phyloP scores from a whole-genome alignment of 1,140 invertebrate species.

The Oppia nitens region DNA sequence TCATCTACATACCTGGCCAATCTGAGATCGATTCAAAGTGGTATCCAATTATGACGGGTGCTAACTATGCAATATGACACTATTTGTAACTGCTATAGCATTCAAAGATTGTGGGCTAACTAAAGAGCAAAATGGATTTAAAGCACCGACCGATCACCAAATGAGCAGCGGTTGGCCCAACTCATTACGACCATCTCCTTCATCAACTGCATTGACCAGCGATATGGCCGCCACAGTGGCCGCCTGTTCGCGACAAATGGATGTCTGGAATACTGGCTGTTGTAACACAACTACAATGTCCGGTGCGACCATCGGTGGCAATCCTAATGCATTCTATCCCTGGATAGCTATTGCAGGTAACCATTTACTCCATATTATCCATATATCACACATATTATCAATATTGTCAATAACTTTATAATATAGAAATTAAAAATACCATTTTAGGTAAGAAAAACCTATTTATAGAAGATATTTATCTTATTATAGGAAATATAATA shows the following conservation, averaged over 20 bases:
- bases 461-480: too few species aligned
- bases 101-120: conserved; percentile 19
- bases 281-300: conserved; percentile 49
- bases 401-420: too few species aligned
- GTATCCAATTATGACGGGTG: background rate
- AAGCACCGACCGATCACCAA: conserved; percentile 20
- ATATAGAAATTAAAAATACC: too few species aligned
- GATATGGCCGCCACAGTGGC: conserved; percentile 35
- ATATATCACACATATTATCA: too few species aligned
- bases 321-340: conserved; percentile 79
- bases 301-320: conserved; percentile 43
- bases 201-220: conserved; percentile 11
- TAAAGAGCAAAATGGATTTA: conserved; percentile 22
- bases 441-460: too few species aligned
- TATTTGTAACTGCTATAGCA: conserved; percentile 48
- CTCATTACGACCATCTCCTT: conserved; percentile 34
- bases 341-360: conserved; percentile 97
- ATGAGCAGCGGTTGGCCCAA: conserved; percentile 37
- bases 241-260: conserved; percentile 38
- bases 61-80: too few species aligned
- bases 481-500: too few species aligned
- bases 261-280: conserved; percentile 61
- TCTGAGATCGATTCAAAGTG: background rate
- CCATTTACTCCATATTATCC: too few species aligned
- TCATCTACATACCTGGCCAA: background rate